phyloP scores from a whole-genome alignment of 2,113 vertebrate species.

The Prunella himalayana region DNA sequence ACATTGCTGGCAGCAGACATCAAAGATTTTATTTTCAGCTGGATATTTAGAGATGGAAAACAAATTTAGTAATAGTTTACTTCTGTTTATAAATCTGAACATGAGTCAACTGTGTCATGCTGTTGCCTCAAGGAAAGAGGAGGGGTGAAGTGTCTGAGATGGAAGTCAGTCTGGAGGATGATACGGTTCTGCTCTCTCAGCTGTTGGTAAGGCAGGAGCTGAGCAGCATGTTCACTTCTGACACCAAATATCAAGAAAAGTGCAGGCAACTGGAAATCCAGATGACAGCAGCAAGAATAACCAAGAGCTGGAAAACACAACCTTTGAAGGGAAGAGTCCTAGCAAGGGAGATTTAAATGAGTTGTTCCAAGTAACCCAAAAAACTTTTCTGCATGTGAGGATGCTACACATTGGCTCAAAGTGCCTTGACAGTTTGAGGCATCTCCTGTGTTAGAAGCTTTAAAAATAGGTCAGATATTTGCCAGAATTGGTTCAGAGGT shows the following conservation, averaged over 20 bases:
- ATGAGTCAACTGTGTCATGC: slow-evolving; percentile 13
- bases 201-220: background rate
- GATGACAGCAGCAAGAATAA: background rate
- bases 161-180: background rate
- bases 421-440: background rate
- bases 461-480: background rate
- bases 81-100: slow-evolving; percentile 38
- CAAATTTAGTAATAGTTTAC: slow-evolving; percentile 41
- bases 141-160: background rate
- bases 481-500: background rate
- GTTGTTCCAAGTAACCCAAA: background rate
- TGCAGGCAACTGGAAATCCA: background rate
- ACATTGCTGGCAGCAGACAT: background rate
- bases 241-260: background rate
- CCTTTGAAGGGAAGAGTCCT: background rate
- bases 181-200: background rate
- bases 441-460: background rate
- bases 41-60: slow-evolving; percentile 14
- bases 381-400: background rate
- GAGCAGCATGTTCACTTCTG: background rate
- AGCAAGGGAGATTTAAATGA: background rate
- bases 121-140: slow-evolving; percentile 1
- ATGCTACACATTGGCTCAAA: background rate
- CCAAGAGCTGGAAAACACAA: background rate
- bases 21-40: slow-evolving; percentile 40